phyloP scores from a whole-genome alignment of 2,113 vertebrate genomes.

The Notechis scutatus region DNA sequence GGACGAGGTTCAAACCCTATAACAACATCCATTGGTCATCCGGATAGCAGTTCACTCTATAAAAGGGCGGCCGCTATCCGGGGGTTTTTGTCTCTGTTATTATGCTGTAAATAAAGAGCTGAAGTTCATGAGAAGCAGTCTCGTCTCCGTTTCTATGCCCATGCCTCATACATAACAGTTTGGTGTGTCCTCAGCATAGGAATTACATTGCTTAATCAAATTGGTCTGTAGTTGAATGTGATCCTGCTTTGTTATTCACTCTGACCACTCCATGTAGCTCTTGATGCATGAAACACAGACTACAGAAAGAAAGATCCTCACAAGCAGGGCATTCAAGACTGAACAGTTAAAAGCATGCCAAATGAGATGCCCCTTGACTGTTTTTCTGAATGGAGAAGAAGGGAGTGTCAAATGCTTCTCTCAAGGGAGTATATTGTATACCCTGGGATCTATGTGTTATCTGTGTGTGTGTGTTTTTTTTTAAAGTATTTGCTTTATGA shows the following conservation, averaged over 20 bases:
- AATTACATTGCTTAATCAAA: background rate
- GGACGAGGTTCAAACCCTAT: no score
- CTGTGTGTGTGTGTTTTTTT: background rate
- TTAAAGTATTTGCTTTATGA: background rate
- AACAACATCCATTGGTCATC: no score
- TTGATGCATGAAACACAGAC: background rate
- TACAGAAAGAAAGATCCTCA: background rate
- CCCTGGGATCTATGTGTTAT: background rate
- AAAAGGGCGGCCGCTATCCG: no score
- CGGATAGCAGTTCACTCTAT: no score
- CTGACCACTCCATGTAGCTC: background rate
- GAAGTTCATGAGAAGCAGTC: no score
- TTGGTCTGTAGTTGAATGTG: background rate
- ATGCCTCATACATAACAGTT: no score
- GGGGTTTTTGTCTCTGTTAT: no score
- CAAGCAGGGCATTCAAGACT: background rate
- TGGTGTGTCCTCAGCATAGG: background rate
- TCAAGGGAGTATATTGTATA: background rate
- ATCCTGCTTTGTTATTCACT: background rate
- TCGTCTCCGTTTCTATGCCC: no score
- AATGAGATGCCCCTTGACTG: background rate
- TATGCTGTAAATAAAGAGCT: no score
- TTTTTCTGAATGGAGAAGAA: background rate
- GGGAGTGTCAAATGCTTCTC: background rate
- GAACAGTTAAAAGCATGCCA: background rate